A percentile compares a stretch with the other conserved stretches of the same genome.
Evolutionary conservation across 2,888 invertebrate species (phyloP).

Genomic region (Xestia ashworthii): DNA sequence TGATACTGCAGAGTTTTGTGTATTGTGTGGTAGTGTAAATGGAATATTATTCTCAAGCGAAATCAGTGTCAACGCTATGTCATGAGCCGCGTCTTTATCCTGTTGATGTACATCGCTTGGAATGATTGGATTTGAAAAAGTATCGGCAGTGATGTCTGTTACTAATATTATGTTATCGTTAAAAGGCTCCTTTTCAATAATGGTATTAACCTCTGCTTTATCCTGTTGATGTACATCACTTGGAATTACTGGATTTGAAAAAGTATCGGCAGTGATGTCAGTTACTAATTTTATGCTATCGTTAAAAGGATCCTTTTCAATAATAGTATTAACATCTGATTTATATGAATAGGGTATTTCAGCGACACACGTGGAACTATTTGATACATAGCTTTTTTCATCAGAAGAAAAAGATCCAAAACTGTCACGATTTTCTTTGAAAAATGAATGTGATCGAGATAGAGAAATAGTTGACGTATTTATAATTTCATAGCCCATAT

Average conservation of each 20-base stretch:
- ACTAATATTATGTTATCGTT: too few relatives aligned
- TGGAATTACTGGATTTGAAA: neutral
- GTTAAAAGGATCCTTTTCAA: conserved; percentile 6
- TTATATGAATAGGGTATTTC: conserved; percentile 12
- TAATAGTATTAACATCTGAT: conserved; percentile 4
- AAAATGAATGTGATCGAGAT: neutral
- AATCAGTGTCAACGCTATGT: conserved; percentile 6
- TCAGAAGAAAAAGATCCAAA: conserved; percentile 1
- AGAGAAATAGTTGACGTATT: neutral
- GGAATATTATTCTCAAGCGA: conserved; percentile 6
- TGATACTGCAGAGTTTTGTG: neutral
- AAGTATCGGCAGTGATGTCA: neutral
- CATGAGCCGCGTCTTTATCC: neutral
- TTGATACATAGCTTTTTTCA: conserved; percentile 4
- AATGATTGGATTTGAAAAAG: conserved; percentile 2
- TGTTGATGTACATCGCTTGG: conserved; percentile 7
- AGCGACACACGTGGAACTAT: conserved; percentile 13
- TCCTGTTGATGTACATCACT: too few relatives aligned
- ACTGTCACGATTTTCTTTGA: conserved; percentile 1
- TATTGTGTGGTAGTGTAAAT: conserved; percentile 1
- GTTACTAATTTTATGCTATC: conserved; percentile 3
- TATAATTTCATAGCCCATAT: neutral
- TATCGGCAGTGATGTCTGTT: neutral
- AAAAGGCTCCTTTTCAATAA: neutral
- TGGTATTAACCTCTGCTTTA: conserved; percentile 4